Percentiles rank a stretch among this genome's conserved stretches.
phyloP scores from a whole-genome alignment of 1,140 invertebrate genomes.

The Hylaeus anthracinus region DNA sequence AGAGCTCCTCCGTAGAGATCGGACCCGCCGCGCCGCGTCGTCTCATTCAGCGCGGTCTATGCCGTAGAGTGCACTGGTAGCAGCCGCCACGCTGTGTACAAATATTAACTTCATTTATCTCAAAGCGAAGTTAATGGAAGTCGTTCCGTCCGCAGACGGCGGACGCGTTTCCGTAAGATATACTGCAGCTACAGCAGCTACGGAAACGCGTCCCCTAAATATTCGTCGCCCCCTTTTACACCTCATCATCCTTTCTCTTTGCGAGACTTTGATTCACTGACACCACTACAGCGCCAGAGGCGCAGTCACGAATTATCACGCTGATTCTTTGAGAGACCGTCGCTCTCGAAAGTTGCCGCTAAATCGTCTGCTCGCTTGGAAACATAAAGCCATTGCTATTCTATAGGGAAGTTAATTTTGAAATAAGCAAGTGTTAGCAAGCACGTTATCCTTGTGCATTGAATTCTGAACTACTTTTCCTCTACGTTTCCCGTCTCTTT shows the following conservation, averaged over 20 bases:
- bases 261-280: background rate
- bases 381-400: too few species aligned
- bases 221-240: slow-evolving; percentile 21
- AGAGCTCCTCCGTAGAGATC: background rate
- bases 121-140: slow-evolving; percentile 23
- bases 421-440: too few species aligned
- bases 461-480: too few species aligned
- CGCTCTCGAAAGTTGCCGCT: too few species aligned
- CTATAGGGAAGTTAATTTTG: too few species aligned
- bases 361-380: too few species aligned
- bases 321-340: background rate
- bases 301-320: background rate
- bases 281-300: background rate
- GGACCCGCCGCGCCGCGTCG: background rate
- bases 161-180: background rate
- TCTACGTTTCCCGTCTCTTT: too few species aligned
- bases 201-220: background rate
- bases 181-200: too few species aligned
- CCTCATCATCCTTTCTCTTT: background rate
- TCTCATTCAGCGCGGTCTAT: background rate
- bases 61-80: background rate
- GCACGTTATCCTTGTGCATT: too few species aligned
- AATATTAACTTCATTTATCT: slow-evolving; percentile 16
- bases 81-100: background rate
- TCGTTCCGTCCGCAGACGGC: slow-evolving; percentile 2